Evolutionary conservation across 2,113 vertebrate species (phyloP).

Genomic region (Neodon shergylaensis): DNA sequence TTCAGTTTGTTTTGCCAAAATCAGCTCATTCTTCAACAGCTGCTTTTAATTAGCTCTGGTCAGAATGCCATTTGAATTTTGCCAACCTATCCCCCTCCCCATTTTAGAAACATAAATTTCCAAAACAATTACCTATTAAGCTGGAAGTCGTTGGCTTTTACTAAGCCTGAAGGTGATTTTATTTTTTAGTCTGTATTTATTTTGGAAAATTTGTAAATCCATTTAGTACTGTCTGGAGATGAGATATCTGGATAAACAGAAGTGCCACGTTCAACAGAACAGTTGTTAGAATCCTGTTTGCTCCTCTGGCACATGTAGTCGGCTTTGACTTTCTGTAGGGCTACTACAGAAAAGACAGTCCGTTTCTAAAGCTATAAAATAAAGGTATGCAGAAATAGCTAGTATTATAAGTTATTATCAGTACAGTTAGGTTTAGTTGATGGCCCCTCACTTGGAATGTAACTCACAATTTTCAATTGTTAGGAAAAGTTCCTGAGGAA

Average conservation of each 20-base stretch:
- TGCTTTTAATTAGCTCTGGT: constrained; percentile 72
- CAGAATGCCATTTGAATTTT: constrained; percentile 30
- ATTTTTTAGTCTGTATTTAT: constrained; percentile 38
- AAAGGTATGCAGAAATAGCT: neutral
- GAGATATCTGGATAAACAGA: constrained; percentile 54
- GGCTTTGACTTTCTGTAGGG: constrained; percentile 3
- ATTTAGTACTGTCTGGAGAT: constrained; percentile 48
- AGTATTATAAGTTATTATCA: neutral
- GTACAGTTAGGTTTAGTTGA: neutral
- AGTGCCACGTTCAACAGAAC: constrained; percentile 56
- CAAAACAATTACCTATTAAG: constrained; percentile 71
- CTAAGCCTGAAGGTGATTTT: constrained; percentile 41
- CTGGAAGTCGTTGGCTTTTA: constrained; percentile 54
- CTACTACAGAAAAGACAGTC: neutral
- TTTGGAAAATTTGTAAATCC: constrained; percentile 69
- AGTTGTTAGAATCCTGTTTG: constrained; percentile 45
- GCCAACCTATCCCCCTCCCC: neutral
- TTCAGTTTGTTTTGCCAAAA: constrained; percentile 64
- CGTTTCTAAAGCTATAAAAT: neutral
- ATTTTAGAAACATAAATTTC: constrained; percentile 69
- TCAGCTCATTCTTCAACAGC: constrained; percentile 58
- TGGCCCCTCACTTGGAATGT: neutral
- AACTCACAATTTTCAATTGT: neutral
- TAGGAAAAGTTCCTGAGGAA: neutral
- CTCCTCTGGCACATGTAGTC: constrained; percentile 23